Evolutionary conservation across 2,113 vertebrate species (phyloP).

Genomic region (Pterophyllum scalare): DNA sequence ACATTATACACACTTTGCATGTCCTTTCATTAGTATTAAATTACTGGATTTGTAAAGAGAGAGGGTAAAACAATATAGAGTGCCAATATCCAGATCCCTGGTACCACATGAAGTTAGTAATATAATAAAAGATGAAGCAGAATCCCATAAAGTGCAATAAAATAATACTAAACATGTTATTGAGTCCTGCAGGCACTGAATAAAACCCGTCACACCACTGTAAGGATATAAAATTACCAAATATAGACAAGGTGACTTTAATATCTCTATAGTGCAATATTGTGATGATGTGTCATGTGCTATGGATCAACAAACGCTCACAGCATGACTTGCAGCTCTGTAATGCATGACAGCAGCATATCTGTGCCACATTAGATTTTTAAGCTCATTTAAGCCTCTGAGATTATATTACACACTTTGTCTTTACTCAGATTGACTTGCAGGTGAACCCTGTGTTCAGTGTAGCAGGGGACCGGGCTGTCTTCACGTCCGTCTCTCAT

Average conservation of each 20-base stretch:
- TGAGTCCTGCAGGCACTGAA: neutral
- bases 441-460: conserved; percentile 20
- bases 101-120: neutral
- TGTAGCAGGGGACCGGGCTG: conserved; percentile 6
- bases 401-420: neutral
- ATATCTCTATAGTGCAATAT: conserved; percentile 9
- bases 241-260: neutral
- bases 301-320: neutral
- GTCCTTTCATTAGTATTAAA: neutral
- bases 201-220: neutral
- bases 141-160: conserved; percentile 3
- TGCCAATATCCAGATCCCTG: neutral
- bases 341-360: neutral
- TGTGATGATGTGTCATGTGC: conserved; percentile 12
- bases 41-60: neutral
- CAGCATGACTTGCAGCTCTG: conserved; percentile 1
- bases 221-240: neutral
- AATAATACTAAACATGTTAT: neutral
- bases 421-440: neutral
- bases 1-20: neutral
- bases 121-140: neutral
- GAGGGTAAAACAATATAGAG: neutral
- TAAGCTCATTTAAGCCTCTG: neutral
- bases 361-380: neutral
- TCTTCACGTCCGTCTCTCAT: neutral